Evolutionary conservation across 1,140 invertebrate genomes (phyloP), one percentile per base, ranked within the genome.

Genomic region (Rhizoglyphus robini): DNA sequence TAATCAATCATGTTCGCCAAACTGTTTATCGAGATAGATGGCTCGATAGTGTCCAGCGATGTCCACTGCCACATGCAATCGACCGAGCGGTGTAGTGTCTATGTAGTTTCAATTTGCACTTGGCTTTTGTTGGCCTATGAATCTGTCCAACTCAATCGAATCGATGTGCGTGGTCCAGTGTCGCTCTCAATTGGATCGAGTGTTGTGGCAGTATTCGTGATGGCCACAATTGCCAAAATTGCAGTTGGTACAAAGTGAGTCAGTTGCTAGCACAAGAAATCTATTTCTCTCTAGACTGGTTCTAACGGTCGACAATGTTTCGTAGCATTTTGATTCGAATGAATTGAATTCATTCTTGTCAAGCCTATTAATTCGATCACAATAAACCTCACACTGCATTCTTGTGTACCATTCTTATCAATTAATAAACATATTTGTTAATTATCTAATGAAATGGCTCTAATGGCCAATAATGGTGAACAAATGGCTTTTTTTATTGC

Each of bases 1-100:
- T 46, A 60, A 60, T 60, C 58, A 60, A 60, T 60, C 58, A 60
- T 60, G 3, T 11, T 41, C 36, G 36, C n/a, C n/a, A n/a, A n/a
- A n/a, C n/a, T n/a, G n/a, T n/a, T n/a, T n/a, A n/a, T n/a, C n/a
- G n/a, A n/a, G n/a, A n/a, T n/a, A n/a, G n/a, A n/a, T n/a, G n/a
- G n/a, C 8, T 41, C 36, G 36, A 41, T 41, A 41, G 36, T 11
- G 36, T 41, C 36, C 8, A 41, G 18, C 36, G n/a, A n/a, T n/a
- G n/a, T n/a, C n/a, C n/a, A n/a, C n/a, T n/a, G 18, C 36, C 36
- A 41, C 18, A 11, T 41, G 8, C 8, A 18, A 41, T 41, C 18
- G 36, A 41, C n/a, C n/a, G 36, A 41, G 8, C 36, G 36, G 8
- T 8, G 18, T 11, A 41, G 36, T 41, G 8, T 41, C 36, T 11